phyloP scores from a whole-genome alignment of 2,797 vertebrate genomes.

The Thripadectes ignobilis region DNA sequence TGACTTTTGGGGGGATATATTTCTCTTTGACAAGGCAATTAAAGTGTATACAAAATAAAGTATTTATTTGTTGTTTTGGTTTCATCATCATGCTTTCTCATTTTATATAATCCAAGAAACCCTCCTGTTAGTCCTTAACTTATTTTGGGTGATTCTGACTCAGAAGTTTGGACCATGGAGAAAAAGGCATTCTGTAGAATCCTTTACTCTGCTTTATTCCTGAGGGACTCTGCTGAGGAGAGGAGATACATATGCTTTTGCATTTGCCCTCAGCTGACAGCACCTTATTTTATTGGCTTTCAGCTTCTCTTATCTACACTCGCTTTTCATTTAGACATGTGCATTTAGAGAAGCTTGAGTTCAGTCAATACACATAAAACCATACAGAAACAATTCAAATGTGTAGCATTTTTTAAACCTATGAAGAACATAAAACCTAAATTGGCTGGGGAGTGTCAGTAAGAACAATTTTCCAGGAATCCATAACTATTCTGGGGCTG shows the following conservation, averaged over 20 bases:
- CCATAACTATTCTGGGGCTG: background rate
- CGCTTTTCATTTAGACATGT: background rate
- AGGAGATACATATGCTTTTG: background rate
- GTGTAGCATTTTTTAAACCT: background rate
- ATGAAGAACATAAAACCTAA: background rate
- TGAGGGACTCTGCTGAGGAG: slow-evolving; percentile 1
- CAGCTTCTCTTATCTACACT: background rate
- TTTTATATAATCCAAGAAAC: background rate
- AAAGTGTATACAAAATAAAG: slow-evolving; percentile 33
- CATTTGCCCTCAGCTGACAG: background rate
- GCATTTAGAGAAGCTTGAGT: background rate
- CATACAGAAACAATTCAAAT: background rate
- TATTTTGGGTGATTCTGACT: background rate
- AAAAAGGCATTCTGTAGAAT: background rate
- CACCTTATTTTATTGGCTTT: background rate
- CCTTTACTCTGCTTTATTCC: background rate
- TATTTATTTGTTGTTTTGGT: background rate
- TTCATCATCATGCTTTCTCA: slow-evolving; percentile 13
- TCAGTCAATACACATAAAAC: background rate
- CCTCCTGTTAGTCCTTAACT: background rate
- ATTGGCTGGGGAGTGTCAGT: background rate
- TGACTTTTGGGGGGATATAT: slow-evolving; percentile 62
- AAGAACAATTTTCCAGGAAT: background rate
- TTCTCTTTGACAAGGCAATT: slow-evolving; percentile 32
- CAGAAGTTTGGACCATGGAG: background rate